phyloP scores from a whole-genome alignment of 2,797 vertebrate species.

The Kryptopterus vitreolus region DNA sequence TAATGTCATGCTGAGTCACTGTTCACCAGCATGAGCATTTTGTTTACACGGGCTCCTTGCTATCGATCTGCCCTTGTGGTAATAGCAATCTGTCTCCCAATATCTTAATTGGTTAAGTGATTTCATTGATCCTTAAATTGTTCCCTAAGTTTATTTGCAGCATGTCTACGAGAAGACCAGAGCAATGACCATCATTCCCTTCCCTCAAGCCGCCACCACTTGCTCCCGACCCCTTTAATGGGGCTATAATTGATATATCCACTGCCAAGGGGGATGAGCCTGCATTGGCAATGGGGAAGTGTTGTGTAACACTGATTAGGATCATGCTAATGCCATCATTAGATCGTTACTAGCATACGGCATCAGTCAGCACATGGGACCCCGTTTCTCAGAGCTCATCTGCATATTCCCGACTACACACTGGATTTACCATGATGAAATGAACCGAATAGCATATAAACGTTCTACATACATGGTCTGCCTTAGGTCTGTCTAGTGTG shows the following conservation, averaged over 20 bases:
- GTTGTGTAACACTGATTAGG: slow-evolving; percentile 68
- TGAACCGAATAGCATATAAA: not conserved
- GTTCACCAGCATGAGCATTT: slow-evolving; percentile 27
- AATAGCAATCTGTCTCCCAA: slow-evolving; percentile 77
- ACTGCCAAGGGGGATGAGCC: slow-evolving; percentile 25
- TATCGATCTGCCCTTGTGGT: slow-evolving; percentile 76
- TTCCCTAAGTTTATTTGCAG: slow-evolving; percentile 74
- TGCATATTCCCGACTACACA: slow-evolving; percentile 5
- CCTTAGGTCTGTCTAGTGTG: not conserved
- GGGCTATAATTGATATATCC: slow-evolving; percentile 69
- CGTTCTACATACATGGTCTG: not conserved
- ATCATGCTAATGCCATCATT: slow-evolving; percentile 53
- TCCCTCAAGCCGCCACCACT: slow-evolving; percentile 59
- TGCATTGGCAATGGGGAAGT: slow-evolving; percentile 52
- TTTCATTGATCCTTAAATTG: slow-evolving; percentile 76
- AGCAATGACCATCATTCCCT: slow-evolving; percentile 55
- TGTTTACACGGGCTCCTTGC: slow-evolving; percentile 69
- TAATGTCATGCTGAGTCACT: slow-evolving; percentile 41
- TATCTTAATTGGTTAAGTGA: slow-evolving; percentile 82
- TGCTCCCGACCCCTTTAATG: slow-evolving; percentile 66
- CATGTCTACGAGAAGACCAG: slow-evolving; percentile 48
- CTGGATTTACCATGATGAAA: not conserved
- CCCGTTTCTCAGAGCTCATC: slow-evolving; percentile 18
- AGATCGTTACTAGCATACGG: slow-evolving; percentile 30
- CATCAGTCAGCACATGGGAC: slow-evolving; percentile 32